Base-by-base conservation (phyloP, 1,140 invertebrate species). In the Nephila pilipes region DNA sequence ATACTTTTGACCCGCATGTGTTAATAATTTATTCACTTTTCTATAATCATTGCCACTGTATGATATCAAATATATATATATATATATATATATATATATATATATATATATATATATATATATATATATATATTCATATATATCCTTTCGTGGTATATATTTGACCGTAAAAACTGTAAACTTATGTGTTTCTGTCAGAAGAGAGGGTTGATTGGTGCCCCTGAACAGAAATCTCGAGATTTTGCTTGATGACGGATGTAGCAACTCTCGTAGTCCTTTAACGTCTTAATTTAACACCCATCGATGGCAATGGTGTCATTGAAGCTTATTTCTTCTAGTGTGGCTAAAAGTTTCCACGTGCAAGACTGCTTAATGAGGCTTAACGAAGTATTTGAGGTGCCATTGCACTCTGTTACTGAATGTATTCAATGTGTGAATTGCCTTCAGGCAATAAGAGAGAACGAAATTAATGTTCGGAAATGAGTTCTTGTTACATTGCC, bases 281-380 rank as follows among this genome's bases (percentile, higher is more conserved):
- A 60, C 83, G 16, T 58, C n/a, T 85, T 85, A 58, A 85, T 85
- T 85, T 32, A 58, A 85, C 55, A 75, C 29, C 69, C 83, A 58
- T 60, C 54, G 54, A 25, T 36, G 46, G 46, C 46, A 46, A 10
- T 10, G 46, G 46, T 58, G 83, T 85, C 20, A 85, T 57, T 60
- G 83, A 60, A 85, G 32, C 57, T 63, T 55, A 85, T 57, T 85
- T 85, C 83, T 85, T 75, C 69, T 75, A 46, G 46, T 46, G 69
- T 75, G 57, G 83, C 57, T 85, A 22, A 25, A 85, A 55, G 81
- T 57, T 85, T 85, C 83, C 83, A 85, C 83, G 83, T 85, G 83
- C 57, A 58, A 85, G 57, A 60, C 83, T 85, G 57, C 55, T 60
- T 85, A 85, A 85, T 85, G 83, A 85, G 83, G 83, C 83, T 60